Percentiles rank a stretch among this genome's conserved stretches.
These are phyloP conservation scores for Bradypodion ventrale DNA, from an alignment of 2,797 vertebrate species.

Conservation along the genomic window DNA sequence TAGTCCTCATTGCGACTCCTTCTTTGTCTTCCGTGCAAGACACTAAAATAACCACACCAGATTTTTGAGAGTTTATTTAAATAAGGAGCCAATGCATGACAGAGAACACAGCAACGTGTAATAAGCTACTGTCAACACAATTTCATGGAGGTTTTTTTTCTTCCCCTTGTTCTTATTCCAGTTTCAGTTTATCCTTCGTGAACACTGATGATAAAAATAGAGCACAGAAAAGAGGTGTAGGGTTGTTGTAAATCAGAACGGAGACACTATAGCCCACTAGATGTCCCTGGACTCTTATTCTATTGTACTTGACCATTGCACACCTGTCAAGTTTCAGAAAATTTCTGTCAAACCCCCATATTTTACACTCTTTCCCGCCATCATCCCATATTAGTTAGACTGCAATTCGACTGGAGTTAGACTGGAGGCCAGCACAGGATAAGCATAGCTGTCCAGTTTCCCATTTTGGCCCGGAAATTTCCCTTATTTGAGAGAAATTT, in stretches of 20 bases:
- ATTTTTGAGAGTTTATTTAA: background rate
- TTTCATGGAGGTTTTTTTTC: background rate
- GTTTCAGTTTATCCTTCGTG: background rate
- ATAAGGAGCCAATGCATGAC: background rate
- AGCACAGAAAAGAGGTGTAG: background rate
- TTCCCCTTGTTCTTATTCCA: background rate
- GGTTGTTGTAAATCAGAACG: background rate
- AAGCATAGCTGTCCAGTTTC: no score
- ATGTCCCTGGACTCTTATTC: background rate
- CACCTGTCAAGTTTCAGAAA: no score
- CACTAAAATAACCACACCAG: no score
- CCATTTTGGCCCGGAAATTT: no score
- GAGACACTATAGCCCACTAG: background rate
- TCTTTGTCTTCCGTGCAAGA: no score
- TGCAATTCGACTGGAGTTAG: no score
- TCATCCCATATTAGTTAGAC: no score
- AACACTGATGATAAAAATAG: background rate
- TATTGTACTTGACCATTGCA: background rate
- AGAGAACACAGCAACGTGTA: background rate
- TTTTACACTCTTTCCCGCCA: no score
- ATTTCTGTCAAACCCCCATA: no score
- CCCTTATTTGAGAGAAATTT: no score
- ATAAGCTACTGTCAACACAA: background rate
- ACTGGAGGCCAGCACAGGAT: no score
- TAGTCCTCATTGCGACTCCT: no score